These are phyloP conservation scores for Heliconius cydno DNA, from an alignment of 2,888 invertebrate species.

Conservation along the genomic window DNA sequence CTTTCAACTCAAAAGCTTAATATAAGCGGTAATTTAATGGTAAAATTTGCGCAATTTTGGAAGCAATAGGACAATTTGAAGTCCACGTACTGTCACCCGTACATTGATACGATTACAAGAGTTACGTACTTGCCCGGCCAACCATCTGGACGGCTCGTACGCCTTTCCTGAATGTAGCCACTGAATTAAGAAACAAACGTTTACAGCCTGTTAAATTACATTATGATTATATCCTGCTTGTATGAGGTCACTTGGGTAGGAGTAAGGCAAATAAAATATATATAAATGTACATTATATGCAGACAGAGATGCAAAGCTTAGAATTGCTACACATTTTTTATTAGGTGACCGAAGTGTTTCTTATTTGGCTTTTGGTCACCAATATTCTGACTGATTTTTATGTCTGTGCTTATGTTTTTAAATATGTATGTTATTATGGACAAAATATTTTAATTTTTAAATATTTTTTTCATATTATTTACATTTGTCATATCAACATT, in stretches of 20 bases:
- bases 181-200: conserved; percentile 86
- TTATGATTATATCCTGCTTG: conserved; percentile 40
- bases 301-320: conserved; percentile 75
- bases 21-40: neutral
- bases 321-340: conserved; percentile 46
- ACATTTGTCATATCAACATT: neutral
- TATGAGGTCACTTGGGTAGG: conserved; percentile 48
- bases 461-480: neutral
- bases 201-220: conserved; percentile 59
- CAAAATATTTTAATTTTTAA: neutral
- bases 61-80: conserved; percentile 14
- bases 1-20: neutral
- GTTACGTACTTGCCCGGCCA: conserved; percentile 98
- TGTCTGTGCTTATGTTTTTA: neutral
- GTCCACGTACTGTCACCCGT: conserved; percentile 38
- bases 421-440: neutral
- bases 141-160: conserved; percentile 99
- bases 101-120: conserved; percentile 70
- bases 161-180: conserved; percentile 99
- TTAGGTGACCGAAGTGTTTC: conserved; percentile 36
- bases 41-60: conserved; percentile 7
- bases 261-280: conserved; percentile 61
- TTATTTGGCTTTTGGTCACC: conserved; percentile 56
- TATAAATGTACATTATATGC: conserved; percentile 53
- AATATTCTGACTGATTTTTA: conserved; percentile 45